A percentile compares a stretch with the other conserved stretches of the same genome.
phyloP scores from a whole-genome alignment of 1,140 invertebrate genomes.

The Mya arenaria region DNA sequence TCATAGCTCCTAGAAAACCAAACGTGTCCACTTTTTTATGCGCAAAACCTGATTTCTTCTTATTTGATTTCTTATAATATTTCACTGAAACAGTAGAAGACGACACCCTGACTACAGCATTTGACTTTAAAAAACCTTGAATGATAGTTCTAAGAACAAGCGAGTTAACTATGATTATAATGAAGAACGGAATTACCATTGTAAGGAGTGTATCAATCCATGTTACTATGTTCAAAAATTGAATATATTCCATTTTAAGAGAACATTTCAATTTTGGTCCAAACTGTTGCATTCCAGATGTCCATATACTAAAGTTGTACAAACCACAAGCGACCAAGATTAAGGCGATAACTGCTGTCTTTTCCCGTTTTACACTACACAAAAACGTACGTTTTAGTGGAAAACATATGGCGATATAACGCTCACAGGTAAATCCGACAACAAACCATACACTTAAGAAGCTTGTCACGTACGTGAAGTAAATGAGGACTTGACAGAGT shows the following conservation, averaged over 20 bases:
- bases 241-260: conserved; percentile 20
- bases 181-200: conserved; percentile 82
- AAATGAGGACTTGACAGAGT: conserved; percentile 69
- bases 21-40: neutral
- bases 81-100: no score
- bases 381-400: conserved; percentile 67
- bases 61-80: no score
- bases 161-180: conserved; percentile 83
- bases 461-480: conserved; percentile 65
- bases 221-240: conserved; percentile 82
- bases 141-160: neutral
- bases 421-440: conserved; percentile 77
- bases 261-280: neutral
- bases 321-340: conserved; percentile 53
- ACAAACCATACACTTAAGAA: conserved; percentile 77
- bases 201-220: conserved; percentile 83
- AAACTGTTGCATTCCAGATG: conserved; percentile 13
- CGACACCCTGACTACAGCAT: no score
- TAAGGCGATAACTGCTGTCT: neutral
- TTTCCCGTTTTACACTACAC: conserved; percentile 64
- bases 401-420: conserved; percentile 72
- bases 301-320: conserved; percentile 59
- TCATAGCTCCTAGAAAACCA: neutral
- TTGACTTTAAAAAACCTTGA: neutral
- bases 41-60: no score